These are phyloP conservation scores for Lutraria rhynchaena DNA, from an alignment of 1,140 invertebrate genomes.

Conservation along the genomic window DNA sequence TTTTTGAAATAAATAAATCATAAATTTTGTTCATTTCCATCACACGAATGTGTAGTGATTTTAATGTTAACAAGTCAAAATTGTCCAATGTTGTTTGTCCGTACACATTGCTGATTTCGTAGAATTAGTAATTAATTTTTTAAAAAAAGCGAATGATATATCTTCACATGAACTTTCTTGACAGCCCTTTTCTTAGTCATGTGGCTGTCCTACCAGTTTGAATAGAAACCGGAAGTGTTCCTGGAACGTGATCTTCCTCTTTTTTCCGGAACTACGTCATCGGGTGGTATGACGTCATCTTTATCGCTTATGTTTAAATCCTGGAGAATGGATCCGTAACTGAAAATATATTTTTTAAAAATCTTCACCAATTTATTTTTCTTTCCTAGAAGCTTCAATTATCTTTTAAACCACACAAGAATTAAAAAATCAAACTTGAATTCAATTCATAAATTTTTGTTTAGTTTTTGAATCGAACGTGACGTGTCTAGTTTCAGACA, in stretches of 20 bases:
- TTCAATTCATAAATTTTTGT: background rate
- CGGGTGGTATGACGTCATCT: constrained; percentile 40
- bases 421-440: background rate
- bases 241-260: constrained; percentile 40
- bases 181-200: background rate
- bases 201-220: constrained; percentile 27
- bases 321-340: constrained; percentile 34
- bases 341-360: constrained; percentile 16
- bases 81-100: too few species aligned
- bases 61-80: too few species aligned
- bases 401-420: background rate
- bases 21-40: too few species aligned
- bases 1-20: too few species aligned
- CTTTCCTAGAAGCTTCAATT: background rate
- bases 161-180: too few species aligned
- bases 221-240: constrained; percentile 55
- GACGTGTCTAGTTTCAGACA: too few species aligned
- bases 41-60: too few species aligned
- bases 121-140: too few species aligned
- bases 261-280: constrained; percentile 47
- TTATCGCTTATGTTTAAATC: constrained; percentile 35
- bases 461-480: background rate
- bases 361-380: background rate
- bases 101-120: too few species aligned
- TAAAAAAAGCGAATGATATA: too few species aligned